These are phyloP conservation scores for Apodemus speciosus DNA, from an alignment of 2,113 vertebrate species.

Conservation along the genomic window DNA sequence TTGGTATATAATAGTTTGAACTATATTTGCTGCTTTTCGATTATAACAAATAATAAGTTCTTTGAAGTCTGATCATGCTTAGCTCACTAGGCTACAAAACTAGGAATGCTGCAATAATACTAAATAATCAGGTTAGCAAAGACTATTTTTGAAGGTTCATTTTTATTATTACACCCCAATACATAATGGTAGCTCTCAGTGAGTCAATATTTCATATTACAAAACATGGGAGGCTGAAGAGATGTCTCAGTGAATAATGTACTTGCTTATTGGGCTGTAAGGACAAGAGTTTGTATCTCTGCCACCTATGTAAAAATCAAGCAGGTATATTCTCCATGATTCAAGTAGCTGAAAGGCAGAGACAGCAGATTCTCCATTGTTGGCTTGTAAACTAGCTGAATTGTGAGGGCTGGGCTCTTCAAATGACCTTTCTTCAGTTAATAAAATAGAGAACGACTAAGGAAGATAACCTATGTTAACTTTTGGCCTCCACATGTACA, in stretches of 20 bases:
- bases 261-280: neutral
- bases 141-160: neutral
- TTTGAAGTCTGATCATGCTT: neutral
- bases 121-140: neutral
- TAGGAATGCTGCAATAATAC: neutral
- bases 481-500: neutral
- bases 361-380: neutral
- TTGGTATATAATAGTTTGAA: neutral
- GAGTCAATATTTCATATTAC: neutral
- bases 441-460: neutral
- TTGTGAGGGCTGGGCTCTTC: neutral
- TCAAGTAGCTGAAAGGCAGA: too few relatives aligned
- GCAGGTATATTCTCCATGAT: neutral
- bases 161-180: neutral
- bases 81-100: neutral
- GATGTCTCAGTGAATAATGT: neutral
- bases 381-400: neutral
- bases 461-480: neutral
- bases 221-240: neutral
- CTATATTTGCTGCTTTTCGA: neutral
- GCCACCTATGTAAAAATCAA: too few relatives aligned
- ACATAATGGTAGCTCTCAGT: neutral
- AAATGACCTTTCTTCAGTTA: neutral
- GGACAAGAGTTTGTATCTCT: neutral
- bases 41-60: neutral